Conservation (phyloP, 2,113 vertebrate genomes). For the Thalassoma bifasciatum region DNA sequence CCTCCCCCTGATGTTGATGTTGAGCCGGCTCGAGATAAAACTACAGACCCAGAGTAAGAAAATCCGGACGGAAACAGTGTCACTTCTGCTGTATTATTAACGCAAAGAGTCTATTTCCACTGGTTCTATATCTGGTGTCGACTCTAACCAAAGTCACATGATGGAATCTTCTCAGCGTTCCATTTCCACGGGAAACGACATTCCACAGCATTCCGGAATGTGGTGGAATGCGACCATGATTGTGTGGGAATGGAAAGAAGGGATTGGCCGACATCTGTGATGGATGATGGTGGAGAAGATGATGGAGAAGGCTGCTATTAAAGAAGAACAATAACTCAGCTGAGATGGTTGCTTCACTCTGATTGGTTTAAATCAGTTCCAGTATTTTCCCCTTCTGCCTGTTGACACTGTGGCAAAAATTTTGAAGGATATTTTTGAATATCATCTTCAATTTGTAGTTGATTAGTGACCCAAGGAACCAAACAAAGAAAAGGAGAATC, state of each 20-base stretch:
- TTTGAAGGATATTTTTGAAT: too few species aligned
- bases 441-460: too few species aligned
- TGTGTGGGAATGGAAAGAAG: constrained; percentile 56
- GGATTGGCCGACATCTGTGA: background rate
- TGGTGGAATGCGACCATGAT: constrained; percentile 39
- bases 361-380: too few species aligned
- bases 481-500: too few species aligned
- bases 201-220: constrained; percentile 5
- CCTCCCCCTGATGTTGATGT: background rate
- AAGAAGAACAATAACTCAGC: too few species aligned
- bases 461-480: too few species aligned
- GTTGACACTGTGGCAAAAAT: too few species aligned
- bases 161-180: constrained; percentile 47
- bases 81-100: constrained; percentile 5
- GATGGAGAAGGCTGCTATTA: too few species aligned
- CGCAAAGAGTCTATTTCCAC: constrained; percentile 4
- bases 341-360: too few species aligned
- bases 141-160: constrained; percentile 7
- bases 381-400: too few species aligned
- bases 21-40: constrained; percentile 2
- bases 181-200: constrained; percentile 42
- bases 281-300: background rate
- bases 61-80: background rate
- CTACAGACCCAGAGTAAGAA: constrained; percentile 6
- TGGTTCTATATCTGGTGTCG: constrained; percentile 7